A percentile compares a stretch with the other conserved stretches of the same genome.
Evolutionary conservation across 2,797 vertebrate genomes (phyloP).

Genomic region (Diglossa cyanea): DNA sequence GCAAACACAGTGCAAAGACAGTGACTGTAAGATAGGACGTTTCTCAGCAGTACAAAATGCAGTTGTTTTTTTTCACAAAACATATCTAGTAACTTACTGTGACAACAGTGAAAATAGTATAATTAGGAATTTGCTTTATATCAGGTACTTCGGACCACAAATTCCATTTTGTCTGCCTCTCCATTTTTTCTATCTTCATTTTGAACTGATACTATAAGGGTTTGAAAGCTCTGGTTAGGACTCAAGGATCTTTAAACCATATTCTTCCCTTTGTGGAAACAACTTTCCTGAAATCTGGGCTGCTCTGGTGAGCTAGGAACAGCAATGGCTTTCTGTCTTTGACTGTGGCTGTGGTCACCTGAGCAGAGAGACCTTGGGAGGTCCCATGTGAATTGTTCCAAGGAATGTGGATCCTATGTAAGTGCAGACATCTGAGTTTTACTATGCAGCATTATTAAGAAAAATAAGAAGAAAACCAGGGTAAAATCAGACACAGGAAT

Average conservation of each 20-base stretch:
- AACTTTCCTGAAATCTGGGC: neutral
- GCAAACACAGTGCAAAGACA: constrained; percentile 31
- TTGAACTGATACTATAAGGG: neutral
- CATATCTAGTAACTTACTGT: neutral
- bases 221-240: neutral
- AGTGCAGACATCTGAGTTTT: neutral
- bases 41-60: neutral
- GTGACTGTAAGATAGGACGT: neutral
- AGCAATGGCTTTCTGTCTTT: neutral
- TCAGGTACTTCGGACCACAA: neutral
- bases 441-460: neutral
- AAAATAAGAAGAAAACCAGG: neutral
- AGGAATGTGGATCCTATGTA: accelerated
- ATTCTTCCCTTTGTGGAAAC: neutral
- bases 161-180: neutral
- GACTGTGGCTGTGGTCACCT: neutral
- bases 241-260: neutral
- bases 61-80: neutral
- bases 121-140: neutral
- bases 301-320: neutral
- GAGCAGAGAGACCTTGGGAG: neutral
- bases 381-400: neutral
- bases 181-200: neutral
- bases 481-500: neutral
- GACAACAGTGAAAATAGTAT: neutral